Evolutionary conservation across 2,113 vertebrate genomes (phyloP).

Genomic region (Aviceda subcristata): DNA sequence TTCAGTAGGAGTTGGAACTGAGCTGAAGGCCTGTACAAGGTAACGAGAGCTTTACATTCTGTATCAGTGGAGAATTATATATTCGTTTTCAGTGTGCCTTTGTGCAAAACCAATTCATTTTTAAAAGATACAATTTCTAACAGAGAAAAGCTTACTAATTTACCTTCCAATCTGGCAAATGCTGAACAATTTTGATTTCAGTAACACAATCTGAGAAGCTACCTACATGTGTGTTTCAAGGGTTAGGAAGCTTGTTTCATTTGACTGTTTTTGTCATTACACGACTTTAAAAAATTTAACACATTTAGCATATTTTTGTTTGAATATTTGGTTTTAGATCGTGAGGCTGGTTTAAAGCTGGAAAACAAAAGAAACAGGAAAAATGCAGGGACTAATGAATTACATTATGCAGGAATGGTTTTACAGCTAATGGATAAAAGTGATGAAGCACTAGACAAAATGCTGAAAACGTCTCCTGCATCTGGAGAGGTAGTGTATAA

Average conservation of each 20-base stretch:
- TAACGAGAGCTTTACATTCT: not conserved
- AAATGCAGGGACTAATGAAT: not conserved
- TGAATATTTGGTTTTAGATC: constrained; percentile 9
- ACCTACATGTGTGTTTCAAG: accelerated
- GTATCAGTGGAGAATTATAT: not conserved
- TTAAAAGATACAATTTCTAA: not conserved
- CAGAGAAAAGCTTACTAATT: not conserved
- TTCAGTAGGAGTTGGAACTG: not conserved
- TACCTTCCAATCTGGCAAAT: not conserved
- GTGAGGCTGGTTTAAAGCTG: constrained; percentile 54
- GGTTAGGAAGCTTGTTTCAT: not conserved
- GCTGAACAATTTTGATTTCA: not conserved
- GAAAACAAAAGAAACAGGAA: constrained; percentile 42
- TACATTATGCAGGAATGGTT: constrained; percentile 64
- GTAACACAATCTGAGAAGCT: not conserved
- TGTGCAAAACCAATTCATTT: not conserved
- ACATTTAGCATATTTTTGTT: not conserved
- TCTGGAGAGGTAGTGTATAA: constrained; percentile 37
- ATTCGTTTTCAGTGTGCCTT: not conserved
- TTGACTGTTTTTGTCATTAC: not conserved
- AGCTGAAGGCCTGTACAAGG: not conserved
- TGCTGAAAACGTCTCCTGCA: constrained; percentile 47
- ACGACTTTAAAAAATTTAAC: not conserved
- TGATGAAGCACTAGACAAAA: constrained; percentile 59
- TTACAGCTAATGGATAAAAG: constrained; percentile 63